Conservation (phyloP, 2,797 vertebrate genomes). For the Hemibagrus guttatus region DNA sequence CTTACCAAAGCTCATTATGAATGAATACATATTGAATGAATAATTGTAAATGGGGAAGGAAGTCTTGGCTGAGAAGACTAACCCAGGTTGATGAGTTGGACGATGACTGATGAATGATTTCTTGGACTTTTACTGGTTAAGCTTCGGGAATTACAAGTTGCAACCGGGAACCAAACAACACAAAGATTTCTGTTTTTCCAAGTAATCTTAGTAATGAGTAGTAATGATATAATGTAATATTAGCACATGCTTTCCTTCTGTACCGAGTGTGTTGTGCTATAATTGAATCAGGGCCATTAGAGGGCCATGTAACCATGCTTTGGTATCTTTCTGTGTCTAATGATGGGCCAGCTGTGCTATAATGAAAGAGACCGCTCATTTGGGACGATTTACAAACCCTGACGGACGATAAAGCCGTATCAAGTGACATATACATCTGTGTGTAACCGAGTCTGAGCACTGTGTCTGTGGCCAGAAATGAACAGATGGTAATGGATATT, state of each 20-base stretch:
- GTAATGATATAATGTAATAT: background rate
- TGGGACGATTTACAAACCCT: constrained; percentile 42
- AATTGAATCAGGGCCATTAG: constrained; percentile 9
- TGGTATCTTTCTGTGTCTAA: constrained; percentile 42
- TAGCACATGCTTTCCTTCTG: background rate
- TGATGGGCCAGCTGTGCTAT: constrained; percentile 11
- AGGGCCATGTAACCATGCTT: background rate
- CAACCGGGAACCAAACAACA: background rate
- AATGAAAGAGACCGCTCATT: constrained; percentile 48
- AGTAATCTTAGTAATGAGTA: background rate
- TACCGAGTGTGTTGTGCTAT: background rate
- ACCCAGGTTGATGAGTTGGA: background rate
- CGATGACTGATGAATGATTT: background rate
- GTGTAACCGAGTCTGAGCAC: constrained; percentile 24
- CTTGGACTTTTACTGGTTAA: background rate
- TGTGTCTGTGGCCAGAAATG: constrained; percentile 31
- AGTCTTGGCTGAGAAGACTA: background rate
- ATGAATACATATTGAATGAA: background rate
- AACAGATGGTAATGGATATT: constrained; percentile 40
- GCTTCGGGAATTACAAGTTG: background rate
- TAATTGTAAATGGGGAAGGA: background rate
- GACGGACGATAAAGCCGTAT: constrained; percentile 24
- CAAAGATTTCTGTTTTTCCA: background rate
- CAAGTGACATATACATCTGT: constrained; percentile 46
- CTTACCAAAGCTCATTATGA: background rate